Evolutionary conservation across 1,140 invertebrate genomes (phyloP).

Genomic region (Drosophila pseudoobscura): DNA sequence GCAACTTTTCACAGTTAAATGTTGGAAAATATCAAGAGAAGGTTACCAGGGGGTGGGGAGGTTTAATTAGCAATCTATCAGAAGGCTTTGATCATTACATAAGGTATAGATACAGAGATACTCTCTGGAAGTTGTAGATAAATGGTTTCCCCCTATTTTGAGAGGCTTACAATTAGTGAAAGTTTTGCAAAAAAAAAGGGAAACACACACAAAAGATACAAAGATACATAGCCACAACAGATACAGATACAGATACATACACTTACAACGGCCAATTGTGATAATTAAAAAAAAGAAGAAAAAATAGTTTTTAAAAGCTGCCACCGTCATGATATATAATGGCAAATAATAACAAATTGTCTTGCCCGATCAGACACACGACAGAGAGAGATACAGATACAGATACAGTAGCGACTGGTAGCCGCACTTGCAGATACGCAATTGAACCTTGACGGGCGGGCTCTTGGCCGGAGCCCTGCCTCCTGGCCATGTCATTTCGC

Average conservation of each 20-base stretch:
- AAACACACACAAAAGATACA: constrained; percentile 21
- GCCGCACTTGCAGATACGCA: constrained; percentile 51
- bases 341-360: constrained; percentile 79
- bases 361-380: constrained; percentile 44
- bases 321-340: constrained; percentile 76
- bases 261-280: constrained; percentile 52
- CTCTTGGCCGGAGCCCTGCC: constrained; percentile 49
- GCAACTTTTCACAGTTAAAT: constrained; percentile 69
- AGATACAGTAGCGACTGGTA: constrained; percentile 17
- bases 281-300: constrained; percentile 75
- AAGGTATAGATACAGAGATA: constrained; percentile 15
- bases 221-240: constrained; percentile 1
- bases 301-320: constrained; percentile 32
- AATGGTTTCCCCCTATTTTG: constrained; percentile 4
- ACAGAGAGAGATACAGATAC: not conserved
- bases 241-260: constrained; percentile 23
- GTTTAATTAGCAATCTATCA: constrained; percentile 45
- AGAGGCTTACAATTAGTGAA: constrained; percentile 47
- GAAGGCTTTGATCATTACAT: constrained; percentile 24
- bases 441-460: constrained; percentile 67
- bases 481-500: constrained; percentile 52
- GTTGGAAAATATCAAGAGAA: constrained; percentile 45
- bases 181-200: constrained; percentile 44
- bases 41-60: not conserved
- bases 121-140: constrained; percentile 14